Percentiles rank a stretch among this genome's conserved stretches.
Evolutionary conservation across 53 echinoderm and acorn worm genomes (phyloP).

Genomic region (Hippasteria phrygiana): DNA sequence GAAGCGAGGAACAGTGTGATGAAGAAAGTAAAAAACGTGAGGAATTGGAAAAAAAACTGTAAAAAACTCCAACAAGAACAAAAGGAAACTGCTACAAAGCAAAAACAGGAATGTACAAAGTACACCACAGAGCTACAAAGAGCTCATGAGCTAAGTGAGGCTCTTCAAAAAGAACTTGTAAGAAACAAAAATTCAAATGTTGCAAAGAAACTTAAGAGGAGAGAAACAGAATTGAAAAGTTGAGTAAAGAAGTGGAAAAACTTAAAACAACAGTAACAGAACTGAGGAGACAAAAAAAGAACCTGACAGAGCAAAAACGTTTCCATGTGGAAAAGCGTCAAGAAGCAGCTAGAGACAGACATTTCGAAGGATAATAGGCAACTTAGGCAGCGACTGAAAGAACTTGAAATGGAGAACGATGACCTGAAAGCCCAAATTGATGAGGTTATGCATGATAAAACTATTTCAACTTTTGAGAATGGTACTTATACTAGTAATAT

Average conservation of each 20-base stretch:
- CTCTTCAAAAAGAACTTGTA: constrained; percentile 4
- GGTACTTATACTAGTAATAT: constrained; percentile 24
- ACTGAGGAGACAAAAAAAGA: constrained; percentile 42
- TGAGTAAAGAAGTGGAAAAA: constrained; percentile 32
- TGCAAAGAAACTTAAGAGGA: constrained; percentile 1
- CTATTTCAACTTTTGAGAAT: constrained; percentile 40
- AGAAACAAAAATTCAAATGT: constrained; percentile 3
- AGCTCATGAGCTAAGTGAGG: constrained; percentile 18
- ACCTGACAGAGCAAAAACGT: constrained; percentile 4
- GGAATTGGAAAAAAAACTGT: neutral
- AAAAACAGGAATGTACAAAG: constrained; percentile 3
- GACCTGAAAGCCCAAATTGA: constrained; percentile 41
- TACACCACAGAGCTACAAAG: neutral
- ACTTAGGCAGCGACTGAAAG: constrained; percentile 31
- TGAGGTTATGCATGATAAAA: constrained; percentile 61
- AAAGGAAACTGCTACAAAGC: neutral
- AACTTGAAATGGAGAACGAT: constrained; percentile 63
- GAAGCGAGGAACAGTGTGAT: constrained; percentile 2
- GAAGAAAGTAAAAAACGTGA: neutral
- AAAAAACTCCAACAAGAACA: constrained; percentile 11
- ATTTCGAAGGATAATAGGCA: constrained; percentile 26
- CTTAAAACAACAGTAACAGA: constrained; percentile 5
- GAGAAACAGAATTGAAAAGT: neutral
- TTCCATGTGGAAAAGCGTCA: constrained; percentile 1
- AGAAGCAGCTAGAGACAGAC: neutral